These are phyloP conservation scores for Oligia latruncula DNA, from an alignment of 2,888 invertebrate genomes.

Conservation along the genomic window DNA sequence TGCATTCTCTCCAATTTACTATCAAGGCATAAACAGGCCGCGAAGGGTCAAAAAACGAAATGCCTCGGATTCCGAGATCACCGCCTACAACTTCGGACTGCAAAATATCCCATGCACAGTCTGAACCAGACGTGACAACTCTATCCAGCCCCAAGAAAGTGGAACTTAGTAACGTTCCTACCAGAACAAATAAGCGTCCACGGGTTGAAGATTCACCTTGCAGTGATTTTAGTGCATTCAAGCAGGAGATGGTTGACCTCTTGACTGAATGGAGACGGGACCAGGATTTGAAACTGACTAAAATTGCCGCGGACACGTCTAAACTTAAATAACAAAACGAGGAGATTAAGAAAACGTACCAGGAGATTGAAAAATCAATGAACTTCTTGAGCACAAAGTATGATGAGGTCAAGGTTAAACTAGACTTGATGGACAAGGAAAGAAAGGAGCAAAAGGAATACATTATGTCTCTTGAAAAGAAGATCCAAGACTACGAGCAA, in stretches of 20 bases:
- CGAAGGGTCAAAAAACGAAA: not conserved
- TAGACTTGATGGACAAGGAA: not conserved
- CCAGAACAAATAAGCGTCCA: not conserved
- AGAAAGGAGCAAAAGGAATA: not conserved
- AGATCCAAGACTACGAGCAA: not conserved
- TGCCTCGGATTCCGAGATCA: not conserved
- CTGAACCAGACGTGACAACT: not conserved
- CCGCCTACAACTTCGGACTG: not conserved
- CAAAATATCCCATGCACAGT: not conserved
- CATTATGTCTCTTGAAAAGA: not conserved
- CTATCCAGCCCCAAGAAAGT: not conserved
- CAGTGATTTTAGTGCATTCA: not conserved
- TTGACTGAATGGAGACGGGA: not conserved
- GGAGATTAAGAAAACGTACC: not conserved
- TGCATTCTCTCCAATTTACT: too few relatives aligned
- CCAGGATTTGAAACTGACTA: not conserved
- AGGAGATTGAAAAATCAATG: conserved; percentile 1
- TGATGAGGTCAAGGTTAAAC: not conserved
- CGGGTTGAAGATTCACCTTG: not conserved
- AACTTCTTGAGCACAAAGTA: not conserved
- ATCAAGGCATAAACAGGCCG: too few relatives aligned
- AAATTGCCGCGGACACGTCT: not conserved
- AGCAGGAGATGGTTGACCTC: not conserved
- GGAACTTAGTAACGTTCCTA: not conserved
- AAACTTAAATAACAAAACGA: not conserved